Evolutionary conservation across 2,888 invertebrate genomes (phyloP).

Genomic region (Alviniconcha strummeri): DNA sequence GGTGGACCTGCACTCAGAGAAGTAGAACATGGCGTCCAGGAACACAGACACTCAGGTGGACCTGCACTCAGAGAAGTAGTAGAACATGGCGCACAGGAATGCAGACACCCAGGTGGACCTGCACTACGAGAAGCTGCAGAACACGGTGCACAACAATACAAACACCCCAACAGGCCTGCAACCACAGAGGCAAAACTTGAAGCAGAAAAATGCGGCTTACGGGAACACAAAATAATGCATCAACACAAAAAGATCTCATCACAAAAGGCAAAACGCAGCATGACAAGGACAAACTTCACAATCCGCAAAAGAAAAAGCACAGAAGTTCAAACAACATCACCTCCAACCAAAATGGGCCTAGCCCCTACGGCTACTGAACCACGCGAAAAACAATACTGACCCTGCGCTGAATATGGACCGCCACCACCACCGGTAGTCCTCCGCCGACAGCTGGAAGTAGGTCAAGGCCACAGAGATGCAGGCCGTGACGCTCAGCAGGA

Average conservation of each 20-base stretch:
- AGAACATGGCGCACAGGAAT: slow-evolving; percentile 37
- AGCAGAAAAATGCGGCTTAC: not conserved
- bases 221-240: not conserved
- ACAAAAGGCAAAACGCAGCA: too few relatives aligned
- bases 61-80: too few relatives aligned
- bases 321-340: too few relatives aligned
- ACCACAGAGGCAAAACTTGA: not conserved
- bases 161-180: not conserved
- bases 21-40: slow-evolving; percentile 50
- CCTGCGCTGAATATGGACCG: slow-evolving; percentile 76
- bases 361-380: too few relatives aligned
- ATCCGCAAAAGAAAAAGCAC: too few relatives aligned
- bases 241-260: too few relatives aligned
- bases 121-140: not conserved
- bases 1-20: too few relatives aligned
- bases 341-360: too few relatives aligned
- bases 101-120: slow-evolving; percentile 42
- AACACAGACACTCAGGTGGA: slow-evolving; percentile 50
- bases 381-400: slow-evolving; percentile 60
- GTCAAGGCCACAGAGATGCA: slow-evolving; percentile 76
- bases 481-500: slow-evolving; percentile 75
- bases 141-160: not conserved
- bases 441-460: slow-evolving; percentile 76
- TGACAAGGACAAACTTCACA: too few relatives aligned
- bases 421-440: slow-evolving; percentile 78